Evolutionary conservation across 2,113 vertebrate genomes (phyloP), one percentile per base, ranked within the genome.

Genomic region (Cyprinodon variegatus): DNA sequence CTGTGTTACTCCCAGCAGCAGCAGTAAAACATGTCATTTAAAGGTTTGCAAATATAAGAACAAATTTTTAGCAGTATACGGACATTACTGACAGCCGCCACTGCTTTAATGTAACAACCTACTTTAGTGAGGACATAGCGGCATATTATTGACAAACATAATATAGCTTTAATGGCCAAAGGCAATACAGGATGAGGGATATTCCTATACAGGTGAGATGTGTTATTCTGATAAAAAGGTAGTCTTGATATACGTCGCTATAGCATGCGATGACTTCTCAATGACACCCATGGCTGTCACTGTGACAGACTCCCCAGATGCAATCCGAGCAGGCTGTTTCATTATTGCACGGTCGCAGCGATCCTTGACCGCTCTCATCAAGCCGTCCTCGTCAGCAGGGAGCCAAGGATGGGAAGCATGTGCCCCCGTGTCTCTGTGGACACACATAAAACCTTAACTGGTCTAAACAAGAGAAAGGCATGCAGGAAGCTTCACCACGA

Each of bases 301-400:
- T 43, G 67, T 50, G 46, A 62, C 39, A 64, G 60, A 72, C 70
- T 77, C 79, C 70, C 76, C 71, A 72, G 59, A 65, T 61, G 80
- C 50, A 72, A 72, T 64, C 66, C 14, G 70, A 83, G 59, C 57
- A 11, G 68, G 64, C 39, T 8, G 60, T 82, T 90, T 88, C 74
- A 81, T 89, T 71, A 81, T 62, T 63, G 50, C 78, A 37, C 57
- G 10, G 53, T 13, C 10, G 53, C 79, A 50, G 17, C 60, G 46
- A 83, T 53, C 78, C 71, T 1, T 83, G 85, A 86, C 85, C 85
- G 38, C 66, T 39, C 29, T 57, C 74, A 65, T 61, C 66, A 20
- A 62, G 60, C 79, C 57, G 62, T 53, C 62, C 66, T 37, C 65
- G 1, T 78, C 74, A 80, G 17, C 66, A 29, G n/a, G 43, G 40